Evolutionary conservation across 30 jellyfish, hydroid and myxozoan genomes (phyloP).

Genomic region (Haliclystus octoradiatus): DNA sequence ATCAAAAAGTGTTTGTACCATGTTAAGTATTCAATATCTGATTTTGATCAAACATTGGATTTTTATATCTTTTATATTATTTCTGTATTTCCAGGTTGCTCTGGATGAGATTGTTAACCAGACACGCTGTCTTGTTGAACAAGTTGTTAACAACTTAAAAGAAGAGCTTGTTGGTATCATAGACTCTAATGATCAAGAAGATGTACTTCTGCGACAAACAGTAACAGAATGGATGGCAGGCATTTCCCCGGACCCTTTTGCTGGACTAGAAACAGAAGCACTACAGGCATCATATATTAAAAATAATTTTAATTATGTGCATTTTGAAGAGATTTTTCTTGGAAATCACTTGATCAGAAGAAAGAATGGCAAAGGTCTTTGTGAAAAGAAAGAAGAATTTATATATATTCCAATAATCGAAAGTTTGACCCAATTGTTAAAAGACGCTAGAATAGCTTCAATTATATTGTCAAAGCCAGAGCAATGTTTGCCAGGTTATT

Average conservation of each 20-base stretch:
- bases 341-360: conserved; percentile 13
- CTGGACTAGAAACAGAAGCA: too few species aligned
- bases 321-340: conserved; percentile 8
- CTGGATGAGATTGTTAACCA: not conserved
- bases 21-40: too few species aligned
- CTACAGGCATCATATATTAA: conserved; percentile 10
- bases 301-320: conserved; percentile 10
- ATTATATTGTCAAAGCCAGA: conserved; percentile 1
- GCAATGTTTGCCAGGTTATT: conserved; percentile 6
- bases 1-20: too few species aligned
- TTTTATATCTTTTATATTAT: not conserved
- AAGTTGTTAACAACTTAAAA: not conserved
- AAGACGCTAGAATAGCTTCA: conserved; percentile 7
- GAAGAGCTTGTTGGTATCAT: not conserved
- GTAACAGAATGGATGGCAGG: too few species aligned
- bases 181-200: not conserved
- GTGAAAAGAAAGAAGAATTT: conserved; percentile 17
- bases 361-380: conserved; percentile 1
- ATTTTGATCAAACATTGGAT: too few species aligned
- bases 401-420: conserved; percentile 21
- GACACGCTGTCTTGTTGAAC: too few species aligned
- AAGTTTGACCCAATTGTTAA: conserved; percentile 14
- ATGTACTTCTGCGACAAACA: too few species aligned
- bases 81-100: not conserved
- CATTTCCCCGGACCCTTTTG: not conserved